These are phyloP conservation scores for Rhodeus uyekii DNA, from an alignment of 2,797 vertebrate species.

Conservation along the genomic window DNA sequence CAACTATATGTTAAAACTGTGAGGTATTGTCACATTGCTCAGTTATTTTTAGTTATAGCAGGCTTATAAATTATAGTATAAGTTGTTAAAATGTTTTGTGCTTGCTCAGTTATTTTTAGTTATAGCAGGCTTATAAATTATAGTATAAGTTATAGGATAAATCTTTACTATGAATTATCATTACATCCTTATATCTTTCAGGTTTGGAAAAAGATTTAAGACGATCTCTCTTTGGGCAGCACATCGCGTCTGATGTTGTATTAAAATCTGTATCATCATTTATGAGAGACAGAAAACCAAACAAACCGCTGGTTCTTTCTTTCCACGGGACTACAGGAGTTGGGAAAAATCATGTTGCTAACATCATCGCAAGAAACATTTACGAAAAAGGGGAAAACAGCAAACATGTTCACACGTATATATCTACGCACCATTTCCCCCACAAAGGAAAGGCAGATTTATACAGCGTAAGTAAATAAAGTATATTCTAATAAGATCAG, in stretches of 20 bases:
- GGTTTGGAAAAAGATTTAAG: neutral
- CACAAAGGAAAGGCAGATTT: neutral
- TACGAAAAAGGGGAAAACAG: neutral
- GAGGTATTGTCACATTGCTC: too few relatives aligned
- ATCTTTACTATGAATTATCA: neutral
- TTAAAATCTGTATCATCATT: neutral
- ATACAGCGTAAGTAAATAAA: constrained; percentile 16
- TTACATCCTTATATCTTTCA: neutral
- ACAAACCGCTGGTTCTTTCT: constrained; percentile 20
- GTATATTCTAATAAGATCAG: neutral
- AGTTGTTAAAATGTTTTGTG: too few relatives aligned
- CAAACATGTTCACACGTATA: neutral
- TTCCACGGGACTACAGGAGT: constrained; percentile 7
- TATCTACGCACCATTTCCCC: neutral
- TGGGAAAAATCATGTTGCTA: neutral
- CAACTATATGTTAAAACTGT: too few relatives aligned
- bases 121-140: too few relatives aligned
- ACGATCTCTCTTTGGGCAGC: neutral
- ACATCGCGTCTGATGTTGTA: neutral
- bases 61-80: too few relatives aligned
- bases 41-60: neutral
- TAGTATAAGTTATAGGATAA: too few relatives aligned
- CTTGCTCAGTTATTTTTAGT: too few relatives aligned
- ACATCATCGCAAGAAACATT: constrained; percentile 23
- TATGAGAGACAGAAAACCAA: constrained; percentile 9